phyloP scores from a whole-genome alignment of 2,888 invertebrate species.

The Epinotia demarniana region DNA sequence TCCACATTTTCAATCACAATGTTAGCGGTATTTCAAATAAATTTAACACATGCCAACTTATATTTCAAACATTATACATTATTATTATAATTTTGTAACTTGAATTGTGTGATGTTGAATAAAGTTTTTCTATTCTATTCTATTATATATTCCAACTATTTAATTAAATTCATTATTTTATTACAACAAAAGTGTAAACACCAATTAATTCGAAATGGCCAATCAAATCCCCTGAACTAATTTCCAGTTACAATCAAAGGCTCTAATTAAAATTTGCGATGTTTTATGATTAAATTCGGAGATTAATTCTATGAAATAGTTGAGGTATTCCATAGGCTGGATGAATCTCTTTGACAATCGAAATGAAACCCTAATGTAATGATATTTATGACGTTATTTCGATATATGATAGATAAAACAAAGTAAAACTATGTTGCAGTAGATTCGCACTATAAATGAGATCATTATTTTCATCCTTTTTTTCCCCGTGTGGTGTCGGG shows the following conservation, averaged over 20 bases:
- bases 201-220: not conserved
- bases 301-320: conserved; percentile 21
- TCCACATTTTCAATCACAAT: not conserved
- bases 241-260: conserved; percentile 4
- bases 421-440: not conserved
- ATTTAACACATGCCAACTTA: no score
- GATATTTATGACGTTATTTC: not conserved
- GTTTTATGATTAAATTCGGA: conserved; percentile 14
- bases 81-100: no score
- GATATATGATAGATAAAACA: not conserved
- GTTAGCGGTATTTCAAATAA: no score
- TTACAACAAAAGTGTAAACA: conserved; percentile 3
- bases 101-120: no score
- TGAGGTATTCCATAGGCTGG: not conserved
- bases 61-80: no score
- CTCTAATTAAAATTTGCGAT: conserved; percentile 18
- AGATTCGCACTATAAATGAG: not conserved
- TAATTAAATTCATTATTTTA: not conserved
- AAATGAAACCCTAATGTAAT: not conserved
- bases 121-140: no score
- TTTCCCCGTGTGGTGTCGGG: no score
- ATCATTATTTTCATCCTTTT: no score
- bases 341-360: not conserved
- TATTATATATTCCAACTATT: not conserved
- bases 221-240: conserved; percentile 6